phyloP scores from a whole-genome alignment of 2,113 vertebrate species.

The Boleophthalmus pectinirostris region DNA sequence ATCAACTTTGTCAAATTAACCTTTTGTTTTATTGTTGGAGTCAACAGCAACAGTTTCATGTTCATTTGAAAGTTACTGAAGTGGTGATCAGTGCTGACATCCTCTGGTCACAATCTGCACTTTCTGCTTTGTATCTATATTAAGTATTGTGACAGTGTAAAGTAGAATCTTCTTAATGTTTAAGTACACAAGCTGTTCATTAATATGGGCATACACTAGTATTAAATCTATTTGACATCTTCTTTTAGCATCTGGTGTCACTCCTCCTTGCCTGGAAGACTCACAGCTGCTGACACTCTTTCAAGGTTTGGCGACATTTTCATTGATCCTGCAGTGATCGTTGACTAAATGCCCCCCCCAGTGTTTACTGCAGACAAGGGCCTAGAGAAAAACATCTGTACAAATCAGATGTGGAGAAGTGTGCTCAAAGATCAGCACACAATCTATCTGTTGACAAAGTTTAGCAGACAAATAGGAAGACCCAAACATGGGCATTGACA shows the following conservation, averaged over 20 bases:
- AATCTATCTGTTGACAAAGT: constrained; percentile 1
- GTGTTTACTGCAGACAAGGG: constrained; percentile 49
- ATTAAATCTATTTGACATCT: not conserved
- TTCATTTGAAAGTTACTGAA: not conserved
- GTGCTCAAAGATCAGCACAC: constrained; percentile 19
- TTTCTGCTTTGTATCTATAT: not conserved
- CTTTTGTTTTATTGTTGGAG: not conserved
- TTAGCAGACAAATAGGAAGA: not conserved
- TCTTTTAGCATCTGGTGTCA: constrained; percentile 13
- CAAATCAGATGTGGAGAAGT: constrained; percentile 42
- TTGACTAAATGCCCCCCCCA: constrained; percentile 57
- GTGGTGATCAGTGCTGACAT: not conserved
- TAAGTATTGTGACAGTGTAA: no score
- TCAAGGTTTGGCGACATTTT: constrained; percentile 71
- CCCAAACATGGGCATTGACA: not conserved
- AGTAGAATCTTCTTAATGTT: not conserved
- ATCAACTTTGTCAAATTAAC: not conserved
- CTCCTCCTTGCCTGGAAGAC: constrained; percentile 30
- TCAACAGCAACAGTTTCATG: not conserved
- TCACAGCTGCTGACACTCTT: constrained; percentile 56
- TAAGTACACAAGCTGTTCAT: not conserved
- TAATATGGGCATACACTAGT: not conserved
- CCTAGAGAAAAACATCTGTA: constrained; percentile 62
- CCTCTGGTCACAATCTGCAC: not conserved
- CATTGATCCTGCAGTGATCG: constrained; percentile 56